Evolutionary conservation across 2,113 vertebrate genomes (phyloP).

Genomic region (Anoura caudifer): DNA sequence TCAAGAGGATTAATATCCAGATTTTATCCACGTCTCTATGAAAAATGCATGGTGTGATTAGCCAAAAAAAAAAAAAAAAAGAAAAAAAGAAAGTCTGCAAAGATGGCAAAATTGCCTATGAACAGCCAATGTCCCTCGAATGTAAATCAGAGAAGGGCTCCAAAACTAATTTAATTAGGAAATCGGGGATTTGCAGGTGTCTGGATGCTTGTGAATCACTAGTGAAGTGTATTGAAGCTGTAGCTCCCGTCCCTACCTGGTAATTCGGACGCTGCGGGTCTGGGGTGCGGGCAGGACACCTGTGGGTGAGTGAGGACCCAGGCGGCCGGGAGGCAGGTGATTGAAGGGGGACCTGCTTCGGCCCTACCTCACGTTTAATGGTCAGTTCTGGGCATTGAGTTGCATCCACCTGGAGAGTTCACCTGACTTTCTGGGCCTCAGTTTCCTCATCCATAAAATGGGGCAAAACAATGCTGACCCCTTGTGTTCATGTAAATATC

Average conservation of each 20-base stretch:
- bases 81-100: not conserved
- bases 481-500: rapidly evolving
- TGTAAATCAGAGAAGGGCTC: not conserved
- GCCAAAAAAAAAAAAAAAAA: too few species aligned
- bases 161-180: not conserved
- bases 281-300: rapidly evolving
- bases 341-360: rapidly evolving
- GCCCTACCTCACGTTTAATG: too few species aligned
- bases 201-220: not conserved
- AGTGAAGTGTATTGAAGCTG: not conserved
- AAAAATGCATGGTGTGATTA: not conserved
- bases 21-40: not conserved
- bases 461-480: rapidly evolving
- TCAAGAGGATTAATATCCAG: not conserved
- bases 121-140: not conserved
- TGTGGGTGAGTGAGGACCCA: rapidly evolving
- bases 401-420: not conserved
- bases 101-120: too few species aligned
- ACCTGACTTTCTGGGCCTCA: not conserved
- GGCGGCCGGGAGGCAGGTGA: not conserved
- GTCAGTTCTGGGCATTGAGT: not conserved
- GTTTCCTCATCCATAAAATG: not conserved
- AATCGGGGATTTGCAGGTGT: not conserved
- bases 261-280: not conserved
- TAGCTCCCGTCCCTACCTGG: rapidly evolving